phyloP scores from a whole-genome alignment of 2,888 invertebrate species.

The Microctonus aethiopoides region DNA sequence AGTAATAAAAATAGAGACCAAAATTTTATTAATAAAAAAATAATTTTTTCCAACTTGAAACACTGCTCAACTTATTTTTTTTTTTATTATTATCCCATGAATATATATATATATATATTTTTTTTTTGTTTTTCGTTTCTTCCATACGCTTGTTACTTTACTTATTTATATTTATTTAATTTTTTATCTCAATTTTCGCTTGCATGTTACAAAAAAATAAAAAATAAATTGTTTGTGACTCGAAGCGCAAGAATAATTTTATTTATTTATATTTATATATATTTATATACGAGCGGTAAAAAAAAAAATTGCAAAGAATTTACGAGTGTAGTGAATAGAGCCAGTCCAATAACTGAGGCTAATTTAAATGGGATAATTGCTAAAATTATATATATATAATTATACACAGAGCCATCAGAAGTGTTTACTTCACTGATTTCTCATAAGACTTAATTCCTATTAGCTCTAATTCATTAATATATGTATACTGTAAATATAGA shows the following conservation, averaged over 20 bases:
- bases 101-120: background rate
- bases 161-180: background rate
- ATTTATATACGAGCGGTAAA: background rate
- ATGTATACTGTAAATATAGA: too few species aligned
- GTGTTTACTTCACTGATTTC: too few species aligned
- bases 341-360: slow-evolving; percentile 64
- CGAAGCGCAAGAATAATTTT: too few species aligned
- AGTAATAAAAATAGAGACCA: too few species aligned
- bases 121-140: background rate
- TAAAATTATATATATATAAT: background rate
- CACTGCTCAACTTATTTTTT: background rate
- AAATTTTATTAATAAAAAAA: background rate
- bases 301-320: slow-evolving; percentile 46
- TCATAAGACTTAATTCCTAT: too few species aligned
- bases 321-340: slow-evolving; percentile 67
- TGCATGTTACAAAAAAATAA: background rate
- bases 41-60: background rate
- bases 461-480: too few species aligned
- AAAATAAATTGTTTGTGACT: too few species aligned
- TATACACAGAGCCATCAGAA: too few species aligned
- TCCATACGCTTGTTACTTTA: background rate
- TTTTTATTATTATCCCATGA: background rate
- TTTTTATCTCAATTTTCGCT: background rate
- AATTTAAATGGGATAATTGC: slow-evolving; percentile 67
- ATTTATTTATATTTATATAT: too few species aligned